Base-by-base conservation (phyloP, 1,140 invertebrate genomes). In the Drosophila setifemur region DNA sequence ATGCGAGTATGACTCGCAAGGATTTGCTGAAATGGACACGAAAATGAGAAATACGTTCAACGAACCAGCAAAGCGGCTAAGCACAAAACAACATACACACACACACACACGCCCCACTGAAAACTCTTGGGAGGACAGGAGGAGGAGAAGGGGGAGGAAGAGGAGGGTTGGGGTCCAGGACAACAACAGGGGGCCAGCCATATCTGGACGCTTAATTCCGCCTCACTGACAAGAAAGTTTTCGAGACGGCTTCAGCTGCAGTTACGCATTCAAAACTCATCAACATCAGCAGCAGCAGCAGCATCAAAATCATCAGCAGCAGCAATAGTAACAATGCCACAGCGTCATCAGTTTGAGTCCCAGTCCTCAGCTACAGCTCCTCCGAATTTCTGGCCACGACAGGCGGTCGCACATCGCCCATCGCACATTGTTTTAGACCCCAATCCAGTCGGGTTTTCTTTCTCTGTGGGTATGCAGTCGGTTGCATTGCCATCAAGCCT, bases 41-140 rank as follows among this genome's bases (percentile, higher is more conserved):
- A 85, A 86, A 83, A 83, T 79, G 79, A 86, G 79, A 83, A 83
- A 86, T 83, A 76, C 74, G 81, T 79, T 70, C 81, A 83, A 83
- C 81, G 79, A 83, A 86, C 79, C 75, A 79, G 47, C 66, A 71
- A 86, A 79, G 71, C 74, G 54, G 66, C 70, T 85, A 74, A 78
- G 57, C 57, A 42, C 37, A 43, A 18, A 31, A 54, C 43, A 58
- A 39, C 29, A 71, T 31, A 33, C 33, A 64, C 23, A 57, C 21
- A 52, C 45, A 47, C 52, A 64, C 7, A 18, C 60, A 66, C 57
- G 45, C 45, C 45, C 50, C 33, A 43, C 57, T 50, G 55, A 37
- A 50, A 33, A 8, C 33, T 44, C 4, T 40, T n/a, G 35, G 8
- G 23, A 16, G 7, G 29, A 37, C 21, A 39, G 18, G 31, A 37